Base-by-base conservation (phyloP, 1,140 invertebrate species). In the Trachymyrmex cornetzi region DNA sequence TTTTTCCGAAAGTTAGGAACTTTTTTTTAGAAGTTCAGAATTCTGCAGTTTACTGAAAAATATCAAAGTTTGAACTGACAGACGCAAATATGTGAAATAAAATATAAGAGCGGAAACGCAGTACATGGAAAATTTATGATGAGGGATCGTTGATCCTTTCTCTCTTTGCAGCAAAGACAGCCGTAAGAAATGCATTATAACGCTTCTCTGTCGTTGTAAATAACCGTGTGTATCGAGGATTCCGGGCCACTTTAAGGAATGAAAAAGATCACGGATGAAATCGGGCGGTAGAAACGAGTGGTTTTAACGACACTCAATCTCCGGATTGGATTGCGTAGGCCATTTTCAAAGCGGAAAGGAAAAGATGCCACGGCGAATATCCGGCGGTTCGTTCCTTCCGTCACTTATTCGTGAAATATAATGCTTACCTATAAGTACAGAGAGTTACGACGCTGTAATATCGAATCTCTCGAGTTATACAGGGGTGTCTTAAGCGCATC, bases 261-360 rank as follows among this genome's bases (percentile, higher is more conserved):
- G 38, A 53, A 48, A 77, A 24, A 84, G 71, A 74, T 61, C 48
- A 12, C 5, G 19, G 34, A 14, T 50, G 14, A 74, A 80, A 80
- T 55, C 27, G 19, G 14, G 14, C 55, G 19, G 22, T 53, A 55
- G 55, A 79, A 48, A 69, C 67, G 85, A 89, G 53, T 77, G 30
- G 59, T 50, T 89, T 89, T 77, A 90, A 90, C 63, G 77, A 89
- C 77, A 87, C 72, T 55, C 77, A 81, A 81, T 87, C 72, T 79
- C 85, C 88, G 85, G 30, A 90, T 90, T 89, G 88, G 71, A 90
- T 89, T 87, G 85, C 30, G 53, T 59, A 66, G 77, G 6, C 34
- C 88, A 57, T 89, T 67, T 50, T 87, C 27, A 64, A 63, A 16
- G 30, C 12, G 24, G 27, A 19, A 22, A 12, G 67, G 82, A 89